A percentile compares a stretch with the other conserved stretches of the same genome.
Conservation (phyloP, 1,140 invertebrate genomes). For the Oryzaephilus surinamensis region DNA sequence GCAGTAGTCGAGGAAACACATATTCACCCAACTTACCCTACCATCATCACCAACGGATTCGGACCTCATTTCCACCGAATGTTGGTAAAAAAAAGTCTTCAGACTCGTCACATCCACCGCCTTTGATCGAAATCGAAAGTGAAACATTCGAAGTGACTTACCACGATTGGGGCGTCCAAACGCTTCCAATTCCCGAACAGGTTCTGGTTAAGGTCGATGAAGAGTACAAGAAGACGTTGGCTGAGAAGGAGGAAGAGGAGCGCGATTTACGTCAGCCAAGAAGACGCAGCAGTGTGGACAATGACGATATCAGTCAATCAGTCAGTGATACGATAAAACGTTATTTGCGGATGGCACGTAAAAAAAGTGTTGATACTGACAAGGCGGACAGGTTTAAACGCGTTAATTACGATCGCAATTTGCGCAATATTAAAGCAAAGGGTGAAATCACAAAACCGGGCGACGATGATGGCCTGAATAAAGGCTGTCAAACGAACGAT, state of each 20-base stretch:
- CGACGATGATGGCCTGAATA: conserved; percentile 58
- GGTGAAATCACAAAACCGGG: conserved; percentile 60
- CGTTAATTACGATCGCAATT: conserved; percentile 77
- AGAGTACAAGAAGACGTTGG: conserved; percentile 33
- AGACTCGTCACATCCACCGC: conserved; percentile 40
- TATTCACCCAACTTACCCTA: conserved; percentile 14
- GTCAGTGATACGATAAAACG: conserved; percentile 77
- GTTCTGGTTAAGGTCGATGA: conserved; percentile 42
- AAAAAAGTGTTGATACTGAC: conserved; percentile 71
- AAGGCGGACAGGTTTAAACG: conserved; percentile 73
- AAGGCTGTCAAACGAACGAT: conserved; percentile 63
- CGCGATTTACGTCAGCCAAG: conserved; percentile 33
- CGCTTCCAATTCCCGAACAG: conserved; percentile 44
- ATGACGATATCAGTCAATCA: conserved; percentile 73
- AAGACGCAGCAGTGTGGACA: conserved; percentile 61
- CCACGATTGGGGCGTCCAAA: conserved; percentile 48
- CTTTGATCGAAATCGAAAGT: conserved; percentile 53
- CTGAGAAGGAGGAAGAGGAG: conserved; percentile 32
- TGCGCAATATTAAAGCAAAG: conserved; percentile 72
- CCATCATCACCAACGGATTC: conserved; percentile 1
- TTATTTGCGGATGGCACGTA: conserved; percentile 72
- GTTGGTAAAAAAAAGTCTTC: conserved; percentile 23
- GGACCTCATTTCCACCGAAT: background rate
- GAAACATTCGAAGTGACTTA: conserved; percentile 44
- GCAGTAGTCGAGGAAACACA: conserved; percentile 34